Evolutionary conservation across 2,888 invertebrate species (phyloP).

Genomic region (Netelia virgata): DNA sequence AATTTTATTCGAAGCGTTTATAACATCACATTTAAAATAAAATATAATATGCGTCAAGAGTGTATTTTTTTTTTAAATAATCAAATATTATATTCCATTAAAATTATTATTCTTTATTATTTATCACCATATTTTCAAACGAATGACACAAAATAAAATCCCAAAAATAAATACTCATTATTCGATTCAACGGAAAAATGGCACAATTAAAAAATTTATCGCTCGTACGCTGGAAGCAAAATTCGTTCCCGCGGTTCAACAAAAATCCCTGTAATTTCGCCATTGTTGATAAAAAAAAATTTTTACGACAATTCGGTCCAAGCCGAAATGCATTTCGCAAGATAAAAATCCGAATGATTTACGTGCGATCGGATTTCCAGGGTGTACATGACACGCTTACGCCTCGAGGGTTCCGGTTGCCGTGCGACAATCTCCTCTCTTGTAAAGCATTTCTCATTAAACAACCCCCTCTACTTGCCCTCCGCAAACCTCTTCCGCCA

Average conservation of each 20-base stretch:
- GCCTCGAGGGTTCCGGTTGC: conserved; percentile 61
- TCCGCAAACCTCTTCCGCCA: conserved; percentile 11
- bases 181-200: too few species aligned
- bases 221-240: background rate
- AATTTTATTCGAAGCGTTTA: background rate
- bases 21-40: background rate
- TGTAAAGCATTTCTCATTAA: background rate
- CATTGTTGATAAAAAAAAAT: conserved; percentile 8
- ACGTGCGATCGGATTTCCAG: conserved; percentile 30
- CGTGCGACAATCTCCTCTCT: conserved; percentile 46
- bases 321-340: conserved; percentile 28
- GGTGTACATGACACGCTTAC: conserved; percentile 18
- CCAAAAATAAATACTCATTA: too few species aligned
- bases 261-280: background rate
- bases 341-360: conserved; percentile 42
- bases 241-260: too few species aligned
- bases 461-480: conserved; percentile 26
- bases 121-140: too few species aligned
- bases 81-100: background rate
- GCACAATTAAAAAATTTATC: too few species aligned
- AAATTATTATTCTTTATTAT: background rate
- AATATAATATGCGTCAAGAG: too few species aligned
- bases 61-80: too few species aligned
- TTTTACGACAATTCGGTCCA: conserved; percentile 31
- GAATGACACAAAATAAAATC: too few species aligned